Evolutionary conservation across 2,113 vertebrate species (phyloP).

Genomic region (Solea solea): DNA sequence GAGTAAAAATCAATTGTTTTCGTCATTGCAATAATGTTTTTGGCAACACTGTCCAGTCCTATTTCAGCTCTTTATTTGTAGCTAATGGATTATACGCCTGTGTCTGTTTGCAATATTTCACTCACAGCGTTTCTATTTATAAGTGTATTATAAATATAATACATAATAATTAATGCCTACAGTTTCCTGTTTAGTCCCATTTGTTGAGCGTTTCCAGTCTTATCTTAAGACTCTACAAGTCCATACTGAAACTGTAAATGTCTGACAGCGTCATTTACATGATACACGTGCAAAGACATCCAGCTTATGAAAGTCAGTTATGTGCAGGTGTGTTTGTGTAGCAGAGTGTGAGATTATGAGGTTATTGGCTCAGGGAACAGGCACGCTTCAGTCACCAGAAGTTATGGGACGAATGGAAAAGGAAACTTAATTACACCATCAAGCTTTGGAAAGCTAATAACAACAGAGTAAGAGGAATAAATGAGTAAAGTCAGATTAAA

Average conservation of each 20-base stretch:
- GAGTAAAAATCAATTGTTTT: too few relatives aligned
- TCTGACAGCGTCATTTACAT: constrained; percentile 31
- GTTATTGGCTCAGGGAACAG: constrained; percentile 59
- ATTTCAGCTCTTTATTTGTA: too few relatives aligned
- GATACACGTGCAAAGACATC: constrained; percentile 36
- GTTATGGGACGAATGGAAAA: constrained; percentile 48
- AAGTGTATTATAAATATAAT: too few relatives aligned
- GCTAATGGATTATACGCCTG: too few relatives aligned
- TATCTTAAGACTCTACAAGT: not conserved
- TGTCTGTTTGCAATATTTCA: too few relatives aligned
- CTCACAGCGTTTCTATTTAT: too few relatives aligned
- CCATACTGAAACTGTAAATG: not conserved
- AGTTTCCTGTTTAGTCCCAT: too few relatives aligned
- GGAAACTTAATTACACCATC: constrained; percentile 50
- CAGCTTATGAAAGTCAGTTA: constrained; percentile 31
- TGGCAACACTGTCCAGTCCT: too few relatives aligned
- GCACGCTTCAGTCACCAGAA: constrained; percentile 43
- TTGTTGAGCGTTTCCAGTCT: too few relatives aligned
- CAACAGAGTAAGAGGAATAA: constrained; percentile 53
- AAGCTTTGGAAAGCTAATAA: constrained; percentile 55
- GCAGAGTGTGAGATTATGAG: constrained; percentile 68
- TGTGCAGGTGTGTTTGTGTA: constrained; percentile 50
- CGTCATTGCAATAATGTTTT: too few relatives aligned
- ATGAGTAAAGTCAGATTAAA: constrained; percentile 49
- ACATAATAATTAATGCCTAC: too few relatives aligned